phyloP scores from a whole-genome alignment of 1,140 invertebrate genomes.

The Reticulitermes speratus region DNA sequence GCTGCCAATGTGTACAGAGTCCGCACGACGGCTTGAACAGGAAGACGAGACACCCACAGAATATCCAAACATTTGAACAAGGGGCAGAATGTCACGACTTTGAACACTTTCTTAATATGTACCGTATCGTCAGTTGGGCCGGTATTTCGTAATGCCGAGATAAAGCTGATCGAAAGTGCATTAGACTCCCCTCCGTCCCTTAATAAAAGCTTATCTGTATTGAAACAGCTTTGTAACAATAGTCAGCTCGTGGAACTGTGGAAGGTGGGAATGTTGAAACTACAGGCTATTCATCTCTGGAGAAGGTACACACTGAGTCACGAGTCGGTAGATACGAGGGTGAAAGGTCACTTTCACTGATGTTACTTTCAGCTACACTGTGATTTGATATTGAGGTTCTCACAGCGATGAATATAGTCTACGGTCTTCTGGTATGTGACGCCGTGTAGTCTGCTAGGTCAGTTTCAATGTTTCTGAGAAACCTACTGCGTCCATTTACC shows the following conservation, averaged over 20 bases:
- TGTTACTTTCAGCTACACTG: too few species aligned
- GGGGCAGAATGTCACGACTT: neutral
- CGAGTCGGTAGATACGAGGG: too few species aligned
- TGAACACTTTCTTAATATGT: too few species aligned
- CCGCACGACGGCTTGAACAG: neutral
- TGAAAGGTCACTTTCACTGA: too few species aligned
- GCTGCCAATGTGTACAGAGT: neutral
- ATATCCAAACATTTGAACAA: conserved; percentile 14
- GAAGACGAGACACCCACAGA: neutral
- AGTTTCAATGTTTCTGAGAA: too few species aligned
- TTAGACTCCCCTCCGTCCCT: neutral
- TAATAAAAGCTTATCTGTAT: conserved; percentile 17
- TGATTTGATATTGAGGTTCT: too few species aligned
- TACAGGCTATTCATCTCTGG: neutral
- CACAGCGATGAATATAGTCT: too few species aligned
- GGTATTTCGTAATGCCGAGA: neutral
- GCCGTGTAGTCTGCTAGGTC: too few species aligned
- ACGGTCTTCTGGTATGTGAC: too few species aligned
- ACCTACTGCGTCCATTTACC: too few species aligned
- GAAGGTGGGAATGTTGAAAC: neutral
- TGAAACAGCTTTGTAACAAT: neutral
- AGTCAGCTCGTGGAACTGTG: neutral
- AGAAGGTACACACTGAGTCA: too few species aligned
- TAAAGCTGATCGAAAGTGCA: neutral
- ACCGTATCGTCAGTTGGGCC: neutral